Conservation (phyloP, 1,140 invertebrate species). For the Centruroides sculpturatus region DNA sequence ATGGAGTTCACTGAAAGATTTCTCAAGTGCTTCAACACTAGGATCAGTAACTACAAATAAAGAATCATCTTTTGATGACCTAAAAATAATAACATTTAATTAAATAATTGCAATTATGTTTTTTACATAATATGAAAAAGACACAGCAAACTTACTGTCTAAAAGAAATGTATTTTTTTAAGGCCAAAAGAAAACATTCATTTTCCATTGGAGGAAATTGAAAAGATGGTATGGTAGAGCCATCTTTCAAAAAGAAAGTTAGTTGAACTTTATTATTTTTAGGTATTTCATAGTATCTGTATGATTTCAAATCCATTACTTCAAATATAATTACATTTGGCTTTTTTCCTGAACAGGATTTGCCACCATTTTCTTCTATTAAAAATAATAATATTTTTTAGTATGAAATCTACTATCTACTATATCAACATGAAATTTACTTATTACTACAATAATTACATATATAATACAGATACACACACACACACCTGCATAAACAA, state of each 20-base stretch:
- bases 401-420: no score
- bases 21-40: slow-evolving; percentile 51
- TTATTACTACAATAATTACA: no score
- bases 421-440: no score
- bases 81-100: slow-evolving; percentile 21
- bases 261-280: slow-evolving; percentile 29
- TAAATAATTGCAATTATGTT: slow-evolving; percentile 25
- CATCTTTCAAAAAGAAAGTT: slow-evolving; percentile 41
- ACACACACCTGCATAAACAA: no score
- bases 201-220: slow-evolving; percentile 76
- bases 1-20: slow-evolving; percentile 69
- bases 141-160: slow-evolving; percentile 26
- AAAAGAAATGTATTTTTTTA: slow-evolving; percentile 32
- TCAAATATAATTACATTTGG: slow-evolving; percentile 28
- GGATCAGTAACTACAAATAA: slow-evolving; percentile 50
- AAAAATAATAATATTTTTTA: background rate
- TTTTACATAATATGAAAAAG: slow-evolving; percentile 43
- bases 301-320: slow-evolving; percentile 33
- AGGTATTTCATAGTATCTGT: slow-evolving; percentile 25
- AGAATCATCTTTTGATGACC: slow-evolving; percentile 51
- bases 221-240: slow-evolving; percentile 55
- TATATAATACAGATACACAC: no score
- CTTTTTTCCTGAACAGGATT: background rate
- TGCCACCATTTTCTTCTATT: slow-evolving; percentile 10
- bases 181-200: slow-evolving; percentile 50